phyloP scores from a whole-genome alignment of 2,113 vertebrate species.

The Dicentrarchus labrax region DNA sequence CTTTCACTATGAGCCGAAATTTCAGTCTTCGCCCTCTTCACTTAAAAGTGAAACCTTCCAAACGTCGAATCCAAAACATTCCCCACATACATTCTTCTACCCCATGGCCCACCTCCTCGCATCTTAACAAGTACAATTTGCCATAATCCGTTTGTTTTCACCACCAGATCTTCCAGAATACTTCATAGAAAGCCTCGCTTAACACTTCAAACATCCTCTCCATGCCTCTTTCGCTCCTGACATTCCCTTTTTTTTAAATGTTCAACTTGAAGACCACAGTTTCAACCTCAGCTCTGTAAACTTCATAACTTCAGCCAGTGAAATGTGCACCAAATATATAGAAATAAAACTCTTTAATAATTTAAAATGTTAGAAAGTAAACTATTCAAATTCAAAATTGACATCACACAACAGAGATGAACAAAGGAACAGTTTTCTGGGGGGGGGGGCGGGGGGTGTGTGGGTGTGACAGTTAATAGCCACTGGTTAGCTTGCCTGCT shows the following conservation, averaged over 20 bases:
- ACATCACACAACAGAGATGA: slow-evolving; percentile 69
- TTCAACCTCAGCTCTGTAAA: slow-evolving; percentile 72
- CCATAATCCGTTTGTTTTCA: not conserved
- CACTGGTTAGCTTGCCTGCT: slow-evolving; percentile 77
- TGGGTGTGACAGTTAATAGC: slow-evolving; percentile 69
- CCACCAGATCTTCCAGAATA: slow-evolving; percentile 10
- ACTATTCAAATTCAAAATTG: slow-evolving; percentile 69
- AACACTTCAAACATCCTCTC: slow-evolving; percentile 14
- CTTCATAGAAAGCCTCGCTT: slow-evolving; percentile 14
- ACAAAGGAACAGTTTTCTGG: slow-evolving; percentile 45
- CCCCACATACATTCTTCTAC: slow-evolving; percentile 31
- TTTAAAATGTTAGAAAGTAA: slow-evolving; percentile 79
- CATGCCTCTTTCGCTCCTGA: slow-evolving; percentile 2
- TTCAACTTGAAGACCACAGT: slow-evolving; percentile 57
- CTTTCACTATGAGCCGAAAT: slow-evolving; percentile 78
- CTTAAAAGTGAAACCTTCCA: slow-evolving; percentile 52
- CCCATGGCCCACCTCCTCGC: not conserved
- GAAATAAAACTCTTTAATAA: slow-evolving; percentile 79
- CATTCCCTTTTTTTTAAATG: slow-evolving; percentile 43
- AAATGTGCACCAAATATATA: slow-evolving; percentile 79
- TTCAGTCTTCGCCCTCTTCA: slow-evolving; percentile 76
- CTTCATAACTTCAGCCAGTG: slow-evolving; percentile 83
- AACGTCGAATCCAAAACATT: slow-evolving; percentile 38
- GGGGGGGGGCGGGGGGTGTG: not conserved
- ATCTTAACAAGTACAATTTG: not conserved